Evolutionary conservation across 2,888 invertebrate species (phyloP).

Genomic region (Aphidius colemani): DNA sequence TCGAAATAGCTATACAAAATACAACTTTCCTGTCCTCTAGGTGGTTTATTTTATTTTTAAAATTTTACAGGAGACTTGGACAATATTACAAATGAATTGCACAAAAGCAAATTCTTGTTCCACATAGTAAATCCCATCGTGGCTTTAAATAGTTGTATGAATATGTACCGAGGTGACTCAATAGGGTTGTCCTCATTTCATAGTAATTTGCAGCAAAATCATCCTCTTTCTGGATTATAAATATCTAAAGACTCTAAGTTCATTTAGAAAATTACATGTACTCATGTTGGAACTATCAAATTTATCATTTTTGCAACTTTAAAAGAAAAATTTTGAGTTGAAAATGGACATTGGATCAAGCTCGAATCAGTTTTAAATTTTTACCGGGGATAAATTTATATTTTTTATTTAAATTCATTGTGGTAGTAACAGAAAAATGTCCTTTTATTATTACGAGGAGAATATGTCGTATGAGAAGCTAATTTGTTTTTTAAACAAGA

Average conservation of each 20-base stretch:
- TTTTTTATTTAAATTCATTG: no score
- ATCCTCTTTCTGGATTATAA: constrained; percentile 4
- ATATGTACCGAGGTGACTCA: constrained; percentile 9
- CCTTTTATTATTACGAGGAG: no score
- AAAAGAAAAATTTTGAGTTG: no score
- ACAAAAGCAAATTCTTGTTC: constrained; percentile 20
- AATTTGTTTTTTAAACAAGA: no score
- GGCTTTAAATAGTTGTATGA: constrained; percentile 13
- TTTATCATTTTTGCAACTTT: no score
- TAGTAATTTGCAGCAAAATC: not conserved
- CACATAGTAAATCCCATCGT: constrained; percentile 11
- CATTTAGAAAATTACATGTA: no score
- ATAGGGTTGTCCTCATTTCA: constrained; percentile 5
- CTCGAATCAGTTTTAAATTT: no score
- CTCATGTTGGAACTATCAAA: no score
- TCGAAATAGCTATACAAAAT: constrained; percentile 23
- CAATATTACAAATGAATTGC: constrained; percentile 23
- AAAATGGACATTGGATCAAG: no score
- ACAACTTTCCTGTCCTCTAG: constrained; percentile 8
- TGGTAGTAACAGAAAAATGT: no score
- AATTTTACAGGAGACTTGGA: not conserved
- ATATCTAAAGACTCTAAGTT: not conserved
- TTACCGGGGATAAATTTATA: no score
- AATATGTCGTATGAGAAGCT: no score
- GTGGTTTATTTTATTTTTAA: not conserved